Evolutionary conservation across 2,113 vertebrate species (phyloP).

Genomic region (Rhea pennata): DNA sequence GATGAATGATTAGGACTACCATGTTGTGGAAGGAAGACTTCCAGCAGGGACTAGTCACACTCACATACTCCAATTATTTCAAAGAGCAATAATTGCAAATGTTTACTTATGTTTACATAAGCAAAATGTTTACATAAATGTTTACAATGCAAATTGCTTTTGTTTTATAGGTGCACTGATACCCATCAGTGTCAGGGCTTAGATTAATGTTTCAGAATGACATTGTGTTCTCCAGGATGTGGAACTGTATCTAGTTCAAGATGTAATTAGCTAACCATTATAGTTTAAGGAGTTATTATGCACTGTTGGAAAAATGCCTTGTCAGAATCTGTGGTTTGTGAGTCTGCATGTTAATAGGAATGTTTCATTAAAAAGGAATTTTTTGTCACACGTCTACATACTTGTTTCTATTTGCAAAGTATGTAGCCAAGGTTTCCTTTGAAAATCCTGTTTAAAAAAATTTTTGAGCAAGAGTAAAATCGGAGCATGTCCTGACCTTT

Average conservation of each 20-base stretch:
- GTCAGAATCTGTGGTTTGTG: neutral
- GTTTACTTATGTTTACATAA: too few relatives aligned
- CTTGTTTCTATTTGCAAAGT: neutral
- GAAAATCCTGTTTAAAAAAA: neutral
- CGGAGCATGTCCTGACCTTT: neutral
- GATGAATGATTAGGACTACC: neutral
- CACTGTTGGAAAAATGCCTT: neutral
- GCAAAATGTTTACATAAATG: too few relatives aligned
- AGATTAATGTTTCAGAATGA: neutral
- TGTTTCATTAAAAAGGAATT: neutral
- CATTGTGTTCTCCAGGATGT: neutral
- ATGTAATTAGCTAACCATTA: neutral
- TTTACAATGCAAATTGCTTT: neutral
- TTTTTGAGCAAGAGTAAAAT: neutral
- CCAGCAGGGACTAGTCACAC: neutral
- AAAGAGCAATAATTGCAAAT: neutral
- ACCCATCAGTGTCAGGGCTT: neutral
- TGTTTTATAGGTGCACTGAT: neutral
- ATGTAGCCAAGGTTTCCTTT: neutral
- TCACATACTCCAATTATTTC: neutral
- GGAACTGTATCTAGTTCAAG: neutral
- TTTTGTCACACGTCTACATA: fast-evolving
- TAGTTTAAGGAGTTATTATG: neutral
- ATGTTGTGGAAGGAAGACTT: neutral
- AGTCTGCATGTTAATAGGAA: neutral